phyloP scores from a whole-genome alignment of 2,888 invertebrate species.

The Holacanthella duospinosa region DNA sequence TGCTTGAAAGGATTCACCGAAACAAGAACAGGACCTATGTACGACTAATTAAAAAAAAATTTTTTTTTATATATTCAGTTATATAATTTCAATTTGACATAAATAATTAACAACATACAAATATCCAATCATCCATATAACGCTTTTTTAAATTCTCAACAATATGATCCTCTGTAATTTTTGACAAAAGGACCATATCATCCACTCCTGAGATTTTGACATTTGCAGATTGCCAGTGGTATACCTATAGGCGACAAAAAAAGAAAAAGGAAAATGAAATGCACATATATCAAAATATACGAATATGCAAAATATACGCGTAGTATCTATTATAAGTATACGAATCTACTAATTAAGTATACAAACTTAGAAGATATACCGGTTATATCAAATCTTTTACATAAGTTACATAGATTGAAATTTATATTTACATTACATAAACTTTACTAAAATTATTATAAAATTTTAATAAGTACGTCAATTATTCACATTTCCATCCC shows the following conservation, averaged over 20 bases:
- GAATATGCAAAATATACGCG: too few relatives aligned
- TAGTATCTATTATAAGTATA: too few relatives aligned
- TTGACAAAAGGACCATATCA: constrained; percentile 57
- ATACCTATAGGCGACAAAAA: constrained; percentile 45
- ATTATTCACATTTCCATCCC: too few relatives aligned
- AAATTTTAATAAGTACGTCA: too few relatives aligned
- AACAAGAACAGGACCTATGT: constrained; percentile 55
- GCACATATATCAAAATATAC: too few relatives aligned
- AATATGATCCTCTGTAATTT: constrained; percentile 52
- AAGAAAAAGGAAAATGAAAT: not conserved
- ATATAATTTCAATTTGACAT: constrained; percentile 5
- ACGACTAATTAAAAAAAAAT: too few relatives aligned
- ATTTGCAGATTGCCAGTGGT: constrained; percentile 61
- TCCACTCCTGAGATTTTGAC: constrained; percentile 58
- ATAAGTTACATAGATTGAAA: too few relatives aligned
- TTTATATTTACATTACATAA: too few relatives aligned
- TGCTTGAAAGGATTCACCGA: constrained; percentile 56
- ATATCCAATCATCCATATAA: constrained; percentile 55
- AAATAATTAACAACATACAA: constrained; percentile 43
- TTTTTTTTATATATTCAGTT: not conserved
- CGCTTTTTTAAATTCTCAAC: constrained; percentile 57
- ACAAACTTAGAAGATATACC: too few relatives aligned
- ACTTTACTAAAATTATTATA: too few relatives aligned
- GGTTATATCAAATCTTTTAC: too few relatives aligned
- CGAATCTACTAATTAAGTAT: too few relatives aligned